Conservation (phyloP, 2,888 invertebrate genomes). For the Synanthedon formicaeformis region DNA sequence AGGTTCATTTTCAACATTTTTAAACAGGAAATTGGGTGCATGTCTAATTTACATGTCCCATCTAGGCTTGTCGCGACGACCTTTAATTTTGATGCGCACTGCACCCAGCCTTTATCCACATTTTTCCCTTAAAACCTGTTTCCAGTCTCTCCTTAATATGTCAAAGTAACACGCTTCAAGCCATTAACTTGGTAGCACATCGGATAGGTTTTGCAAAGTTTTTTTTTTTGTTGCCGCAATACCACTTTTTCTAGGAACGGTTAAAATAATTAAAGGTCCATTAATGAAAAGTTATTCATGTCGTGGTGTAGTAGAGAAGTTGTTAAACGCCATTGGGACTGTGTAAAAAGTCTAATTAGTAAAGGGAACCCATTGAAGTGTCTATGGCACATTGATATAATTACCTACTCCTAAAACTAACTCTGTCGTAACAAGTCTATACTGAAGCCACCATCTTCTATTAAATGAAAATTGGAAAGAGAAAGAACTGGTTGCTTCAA, state of each 20-base stretch:
- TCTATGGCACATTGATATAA: not conserved
- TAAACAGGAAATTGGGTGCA: too few species aligned
- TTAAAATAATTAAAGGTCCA: constrained; percentile 49
- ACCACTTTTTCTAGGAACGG: constrained; percentile 29
- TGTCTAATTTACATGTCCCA: not conserved
- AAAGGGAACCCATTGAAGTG: not conserved
- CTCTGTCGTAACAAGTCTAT: too few species aligned
- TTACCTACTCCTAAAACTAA: too few species aligned
- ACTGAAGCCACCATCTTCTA: too few species aligned
- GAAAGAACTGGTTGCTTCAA: too few species aligned
- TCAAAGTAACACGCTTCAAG: constrained; percentile 51
- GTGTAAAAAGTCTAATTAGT: not conserved
- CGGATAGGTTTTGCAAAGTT: constrained; percentile 28
- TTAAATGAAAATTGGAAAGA: too few species aligned
- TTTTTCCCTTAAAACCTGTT: constrained; percentile 50
- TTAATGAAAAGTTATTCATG: constrained; percentile 12
- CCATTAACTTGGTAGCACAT: constrained; percentile 42
- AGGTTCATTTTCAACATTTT: too few species aligned
- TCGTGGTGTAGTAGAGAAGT: not conserved
- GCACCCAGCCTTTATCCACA: constrained; percentile 1
- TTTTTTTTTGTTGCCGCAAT: constrained; percentile 21
- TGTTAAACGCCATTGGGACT: not conserved
- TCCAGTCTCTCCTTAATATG: constrained; percentile 53
- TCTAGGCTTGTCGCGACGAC: not conserved
- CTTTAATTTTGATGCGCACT: not conserved